Evolutionary conservation across 1,140 invertebrate species (phyloP), one percentile per base, ranked within the genome.

Genomic region (Hycleus phaleratus): DNA sequence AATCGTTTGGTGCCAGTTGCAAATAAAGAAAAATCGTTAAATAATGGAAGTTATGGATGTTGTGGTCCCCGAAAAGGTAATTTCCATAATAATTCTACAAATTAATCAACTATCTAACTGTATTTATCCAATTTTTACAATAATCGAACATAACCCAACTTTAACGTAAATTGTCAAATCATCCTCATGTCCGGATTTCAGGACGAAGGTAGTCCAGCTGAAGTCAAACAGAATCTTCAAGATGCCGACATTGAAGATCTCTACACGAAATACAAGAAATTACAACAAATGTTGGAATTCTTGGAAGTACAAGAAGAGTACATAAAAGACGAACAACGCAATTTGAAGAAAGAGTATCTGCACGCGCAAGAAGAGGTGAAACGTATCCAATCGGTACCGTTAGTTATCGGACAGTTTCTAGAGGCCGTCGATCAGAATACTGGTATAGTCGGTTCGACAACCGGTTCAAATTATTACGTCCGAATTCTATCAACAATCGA

Each of bases 231-330:
- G 64, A 78, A 76, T 38, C 73, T 83, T 44, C 88, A 95, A 70
- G 90, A 91, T 68, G 71, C 89, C 54, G 91, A 94, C 74, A 79
- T 88, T 24, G 91, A 94, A 76, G 93, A 95, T 82, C 78, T 95
- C 38, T 97, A 95, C 72, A 94, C 91, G 11, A 94, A 92, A 76
- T 96, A 91, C 68, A 96, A 95, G 91, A 97, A 97, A 85, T 77
- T 95, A 1, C 88, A 93, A 74, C 79, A 87, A 61, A 88, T 93
- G 75, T 73, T 95, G n/a, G 90, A 95, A 74, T 94, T 94, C 75
- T 74, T 95, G 2, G 85, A 91, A 71, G 92, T 95, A 18, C 92
- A 95, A 78, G 92, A 95, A 76, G 91, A 93, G 64, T 95, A 95
- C 69, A 92, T 95, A 46, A 95, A 95, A 77, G 90, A 94, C 81